phyloP scores from a whole-genome alignment of 2,113 vertebrate species.

The Actinemys pallida region DNA sequence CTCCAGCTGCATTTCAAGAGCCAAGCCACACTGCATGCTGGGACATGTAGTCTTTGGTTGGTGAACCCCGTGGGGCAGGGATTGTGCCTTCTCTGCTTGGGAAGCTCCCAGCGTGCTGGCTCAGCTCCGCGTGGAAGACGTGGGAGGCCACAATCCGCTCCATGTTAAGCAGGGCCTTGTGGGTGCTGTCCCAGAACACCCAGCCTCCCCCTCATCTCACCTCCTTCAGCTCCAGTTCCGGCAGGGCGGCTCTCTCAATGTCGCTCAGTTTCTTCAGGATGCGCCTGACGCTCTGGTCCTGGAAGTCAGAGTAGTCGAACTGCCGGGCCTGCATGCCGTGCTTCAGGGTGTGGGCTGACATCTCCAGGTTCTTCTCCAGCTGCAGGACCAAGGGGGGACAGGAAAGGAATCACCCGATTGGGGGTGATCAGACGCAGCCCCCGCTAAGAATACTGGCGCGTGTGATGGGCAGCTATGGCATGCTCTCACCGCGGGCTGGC shows the following conservation, averaged over 20 bases:
- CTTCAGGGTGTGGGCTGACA: conserved; percentile 88
- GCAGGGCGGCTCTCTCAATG: conserved; percentile 88
- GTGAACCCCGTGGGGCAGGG: background rate
- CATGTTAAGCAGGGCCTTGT: background rate
- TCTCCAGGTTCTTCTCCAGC: conserved; percentile 88
- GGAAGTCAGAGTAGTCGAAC: conserved; percentile 90
- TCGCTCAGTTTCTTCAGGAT: conserved; percentile 92
- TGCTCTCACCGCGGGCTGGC: background rate
- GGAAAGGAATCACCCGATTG: fast-evolving
- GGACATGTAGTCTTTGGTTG: background rate
- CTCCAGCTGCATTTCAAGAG: background rate
- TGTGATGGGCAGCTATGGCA: background rate
- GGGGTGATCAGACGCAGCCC: background rate
- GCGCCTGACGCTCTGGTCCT: conserved; percentile 83
- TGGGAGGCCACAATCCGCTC: background rate
- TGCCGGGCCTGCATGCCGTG: conserved; percentile 85
- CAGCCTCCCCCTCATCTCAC: conserved; percentile 71
- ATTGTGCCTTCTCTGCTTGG: background rate
- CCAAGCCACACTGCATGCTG: background rate
- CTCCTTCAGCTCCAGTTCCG: conserved; percentile 85
- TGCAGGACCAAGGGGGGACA: conserved; percentile 51
- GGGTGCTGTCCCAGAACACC: background rate
- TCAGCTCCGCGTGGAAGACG: background rate
- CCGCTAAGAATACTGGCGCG: background rate
- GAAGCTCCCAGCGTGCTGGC: background rate